Percentiles rank a stretch among this genome's conserved stretches.
Conservation (phyloP, 2,888 invertebrate species). For the Caenorhabditis auriculariae region DNA sequence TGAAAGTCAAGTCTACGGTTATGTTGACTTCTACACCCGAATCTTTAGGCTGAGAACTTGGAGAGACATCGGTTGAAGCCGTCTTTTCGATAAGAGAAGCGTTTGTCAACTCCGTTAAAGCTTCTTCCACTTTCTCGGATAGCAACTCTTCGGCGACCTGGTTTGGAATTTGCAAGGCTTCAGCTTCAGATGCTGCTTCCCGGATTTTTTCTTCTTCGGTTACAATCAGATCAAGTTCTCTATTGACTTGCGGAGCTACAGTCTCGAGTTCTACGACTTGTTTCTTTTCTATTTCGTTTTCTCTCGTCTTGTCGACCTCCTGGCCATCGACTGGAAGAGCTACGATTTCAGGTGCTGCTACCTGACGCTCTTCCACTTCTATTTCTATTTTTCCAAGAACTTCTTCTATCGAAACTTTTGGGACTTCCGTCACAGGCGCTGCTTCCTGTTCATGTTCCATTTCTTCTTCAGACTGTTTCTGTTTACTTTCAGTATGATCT, state of each 20-base stretch:
- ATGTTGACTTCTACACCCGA: no score
- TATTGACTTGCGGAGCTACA: no score
- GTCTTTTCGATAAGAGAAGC: not conserved
- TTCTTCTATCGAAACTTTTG: no score
- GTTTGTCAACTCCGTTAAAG: not conserved
- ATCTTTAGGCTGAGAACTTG: no score
- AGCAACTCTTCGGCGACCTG: not conserved
- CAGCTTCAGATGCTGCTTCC: not conserved
- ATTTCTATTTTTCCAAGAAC: not conserved
- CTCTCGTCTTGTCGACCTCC: not conserved
- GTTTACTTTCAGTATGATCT: no score
- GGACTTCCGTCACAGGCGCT: no score
- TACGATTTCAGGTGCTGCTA: constrained; percentile 1
- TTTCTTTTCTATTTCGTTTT: not conserved
- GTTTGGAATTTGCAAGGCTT: not conserved
- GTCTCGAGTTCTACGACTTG: not conserved
- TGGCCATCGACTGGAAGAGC: not conserved
- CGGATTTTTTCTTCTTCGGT: not conserved
- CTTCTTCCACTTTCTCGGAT: constrained; percentile 1
- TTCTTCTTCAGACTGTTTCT: no score
- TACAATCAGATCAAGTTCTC: no score
- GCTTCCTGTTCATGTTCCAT: not conserved
- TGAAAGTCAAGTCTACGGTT: constrained; percentile 27
- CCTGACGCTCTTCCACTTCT: not conserved
- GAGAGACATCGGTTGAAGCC: not conserved